Evolutionary conservation across 2,113 vertebrate genomes (phyloP), one percentile per base, ranked within the genome.

Genomic region (Chrysochloris asiatica): DNA sequence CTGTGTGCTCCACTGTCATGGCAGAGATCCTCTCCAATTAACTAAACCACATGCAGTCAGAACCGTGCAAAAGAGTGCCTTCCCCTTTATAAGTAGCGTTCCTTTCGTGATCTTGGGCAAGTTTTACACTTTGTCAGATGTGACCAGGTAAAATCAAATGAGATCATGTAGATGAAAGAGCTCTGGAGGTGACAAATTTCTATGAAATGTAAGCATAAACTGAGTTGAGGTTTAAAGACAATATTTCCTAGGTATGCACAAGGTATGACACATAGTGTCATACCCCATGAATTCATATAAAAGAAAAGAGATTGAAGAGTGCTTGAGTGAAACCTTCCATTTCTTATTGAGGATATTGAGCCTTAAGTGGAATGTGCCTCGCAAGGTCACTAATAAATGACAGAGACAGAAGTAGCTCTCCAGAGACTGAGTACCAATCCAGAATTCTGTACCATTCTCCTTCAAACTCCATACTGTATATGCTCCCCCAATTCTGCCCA

Each of bases 321-420:
- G 24, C 76, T 77, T 80, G 67, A 50, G 56, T 48, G 33, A 72
- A 90, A 54, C 24, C 67, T 48, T 73, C 80, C 45, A 76, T 89
- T 94, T 89, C 8, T 30, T 43, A 36, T 88, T 50, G 56, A 81
- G 50, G 65, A 85, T 61, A n/a, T 86, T 41, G 72, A 84, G 69
- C 26, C 65, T 78, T 45, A 88, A 85, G 26, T 72, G 43, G 41
- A 41, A 79, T 83, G 69, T 5, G 36, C 84, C 30, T 0, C 67
- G 67, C 84, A 93, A 87, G 76, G 80, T 78, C 83, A 90, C 22
- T 83, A 90, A n/a, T 88, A 38, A 89, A 14, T 36, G 22, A 41
- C 36, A 88, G 36, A 93, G 43, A 59, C 54, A 56, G 84, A 84
- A 93, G 63, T 36, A 86, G 48, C 30, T 73, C 47, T 86, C 24